Evolutionary conservation across 1,140 invertebrate genomes (phyloP).

Genomic region (Philotrypesis tridentata): DNA sequence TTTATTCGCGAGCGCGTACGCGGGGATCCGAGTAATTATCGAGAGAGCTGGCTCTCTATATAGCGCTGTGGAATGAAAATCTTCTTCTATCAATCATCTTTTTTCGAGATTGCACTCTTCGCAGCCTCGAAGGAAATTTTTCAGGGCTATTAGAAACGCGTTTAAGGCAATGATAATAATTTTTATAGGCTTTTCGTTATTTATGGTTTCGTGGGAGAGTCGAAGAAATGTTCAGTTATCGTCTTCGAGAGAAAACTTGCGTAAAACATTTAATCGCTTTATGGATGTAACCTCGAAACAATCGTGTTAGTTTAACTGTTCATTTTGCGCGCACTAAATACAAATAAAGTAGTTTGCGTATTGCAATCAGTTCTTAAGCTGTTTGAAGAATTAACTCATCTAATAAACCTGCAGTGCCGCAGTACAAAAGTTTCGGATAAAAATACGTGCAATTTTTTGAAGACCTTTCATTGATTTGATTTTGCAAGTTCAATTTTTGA

Average conservation of each 20-base stretch:
- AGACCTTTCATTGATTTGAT: too few species aligned
- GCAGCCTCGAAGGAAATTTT: neutral
- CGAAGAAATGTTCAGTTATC: neutral
- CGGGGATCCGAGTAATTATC: neutral
- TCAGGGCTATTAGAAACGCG: constrained; percentile 4
- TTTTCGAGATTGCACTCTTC: neutral
- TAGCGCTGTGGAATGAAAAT: neutral
- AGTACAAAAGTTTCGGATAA: too few species aligned
- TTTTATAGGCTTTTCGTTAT: constrained; percentile 9
- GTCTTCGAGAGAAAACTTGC: neutral
- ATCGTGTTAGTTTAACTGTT: too few species aligned
- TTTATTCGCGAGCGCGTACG: constrained; percentile 20
- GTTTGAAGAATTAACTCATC: too few species aligned
- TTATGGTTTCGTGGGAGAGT: neutral
- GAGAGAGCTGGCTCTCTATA: neutral
- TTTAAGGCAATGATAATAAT: constrained; percentile 38
- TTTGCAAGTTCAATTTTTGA: too few species aligned
- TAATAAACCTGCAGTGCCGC: too few species aligned
- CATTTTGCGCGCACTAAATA: too few species aligned
- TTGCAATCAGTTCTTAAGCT: too few species aligned
- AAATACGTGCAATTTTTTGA: too few species aligned
- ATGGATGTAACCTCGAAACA: too few species aligned
- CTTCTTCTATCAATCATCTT: constrained; percentile 32
- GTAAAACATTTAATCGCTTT: neutral
- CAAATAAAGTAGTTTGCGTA: too few species aligned